Conservation (phyloP, 30 jellyfish, hydroid and myxozoan species). For the Nemopilema nomurai region DNA sequence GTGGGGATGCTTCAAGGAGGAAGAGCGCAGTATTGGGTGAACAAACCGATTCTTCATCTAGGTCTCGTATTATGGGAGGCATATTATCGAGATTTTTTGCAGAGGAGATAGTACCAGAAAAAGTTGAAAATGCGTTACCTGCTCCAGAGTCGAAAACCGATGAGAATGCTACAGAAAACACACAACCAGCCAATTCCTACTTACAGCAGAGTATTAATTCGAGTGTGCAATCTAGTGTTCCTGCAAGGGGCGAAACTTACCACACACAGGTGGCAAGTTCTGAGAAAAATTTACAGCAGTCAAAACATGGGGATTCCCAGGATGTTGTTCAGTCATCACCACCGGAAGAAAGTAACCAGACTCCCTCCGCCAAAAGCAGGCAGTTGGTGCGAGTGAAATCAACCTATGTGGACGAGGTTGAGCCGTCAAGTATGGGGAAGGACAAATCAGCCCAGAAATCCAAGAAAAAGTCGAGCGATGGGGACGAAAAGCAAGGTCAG, state of each 20-base stretch:
- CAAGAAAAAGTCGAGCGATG: neutral
- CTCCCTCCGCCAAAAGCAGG: slow-evolving; percentile 20
- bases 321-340: slow-evolving; percentile 59
- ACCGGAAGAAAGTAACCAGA: slow-evolving; percentile 55
- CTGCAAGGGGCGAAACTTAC: neutral
- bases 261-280: neutral
- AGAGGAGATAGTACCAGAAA: slow-evolving; percentile 28
- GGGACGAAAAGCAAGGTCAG: neutral
- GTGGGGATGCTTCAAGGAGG: neutral
- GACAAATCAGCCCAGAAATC: slow-evolving; percentile 24
- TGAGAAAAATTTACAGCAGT: neutral
- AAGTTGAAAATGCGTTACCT: neutral
- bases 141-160: neutral
- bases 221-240: neutral
- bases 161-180: neutral
- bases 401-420: slow-evolving; percentile 38
- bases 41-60: slow-evolving; percentile 28
- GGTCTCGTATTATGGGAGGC: slow-evolving; percentile 73
- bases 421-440: slow-evolving; percentile 23
- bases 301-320: slow-evolving; percentile 46
- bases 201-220: neutral
- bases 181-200: neutral
- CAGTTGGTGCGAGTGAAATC: slow-evolving; percentile 60
- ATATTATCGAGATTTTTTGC: slow-evolving; percentile 60
- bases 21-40: neutral